Evolutionary conservation across 23 tunicate genomes (phyloP).

Genomic region (Trididemnum nubilum): DNA sequence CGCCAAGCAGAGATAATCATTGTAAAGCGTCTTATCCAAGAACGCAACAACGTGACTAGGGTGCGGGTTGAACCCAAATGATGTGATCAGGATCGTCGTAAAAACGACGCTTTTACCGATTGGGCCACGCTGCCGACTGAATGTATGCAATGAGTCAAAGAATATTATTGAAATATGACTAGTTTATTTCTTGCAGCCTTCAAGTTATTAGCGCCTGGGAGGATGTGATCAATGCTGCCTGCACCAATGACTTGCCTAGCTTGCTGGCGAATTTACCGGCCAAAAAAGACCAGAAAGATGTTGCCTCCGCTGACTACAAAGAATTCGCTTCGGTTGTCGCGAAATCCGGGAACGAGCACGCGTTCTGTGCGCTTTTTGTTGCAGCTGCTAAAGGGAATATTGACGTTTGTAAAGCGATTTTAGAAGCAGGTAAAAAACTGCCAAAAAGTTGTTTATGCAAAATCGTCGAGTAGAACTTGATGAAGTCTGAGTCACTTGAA

Average conservation of each 20-base stretch:
- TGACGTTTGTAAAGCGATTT: constrained; percentile 44
- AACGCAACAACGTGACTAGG: no score
- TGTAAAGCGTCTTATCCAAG: no score
- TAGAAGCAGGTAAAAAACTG: constrained; percentile 48
- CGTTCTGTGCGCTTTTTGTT: constrained; percentile 53
- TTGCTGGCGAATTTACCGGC: background rate
- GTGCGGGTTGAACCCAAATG: no score
- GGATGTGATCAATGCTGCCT: constrained; percentile 26
- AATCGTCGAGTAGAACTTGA: no score
- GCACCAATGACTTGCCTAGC: constrained; percentile 27
- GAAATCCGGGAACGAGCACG: constrained; percentile 26
- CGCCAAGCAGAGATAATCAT: no score
- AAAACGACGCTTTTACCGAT: no score
- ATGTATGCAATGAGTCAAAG: no score
- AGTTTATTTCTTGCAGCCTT: constrained; percentile 8
- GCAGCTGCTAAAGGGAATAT: constrained; percentile 48
- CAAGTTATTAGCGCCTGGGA: constrained; percentile 30
- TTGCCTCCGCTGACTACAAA: background rate
- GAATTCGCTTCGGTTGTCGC: constrained; percentile 4
- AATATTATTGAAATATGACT: no score
- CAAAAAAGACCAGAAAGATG: background rate
- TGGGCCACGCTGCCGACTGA: no score
- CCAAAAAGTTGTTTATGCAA: no score
- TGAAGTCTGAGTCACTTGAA: no score
- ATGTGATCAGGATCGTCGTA: no score